Evolutionary conservation across 2,888 invertebrate genomes (phyloP).

Genomic region (Reticulitermes lucifugus): DNA sequence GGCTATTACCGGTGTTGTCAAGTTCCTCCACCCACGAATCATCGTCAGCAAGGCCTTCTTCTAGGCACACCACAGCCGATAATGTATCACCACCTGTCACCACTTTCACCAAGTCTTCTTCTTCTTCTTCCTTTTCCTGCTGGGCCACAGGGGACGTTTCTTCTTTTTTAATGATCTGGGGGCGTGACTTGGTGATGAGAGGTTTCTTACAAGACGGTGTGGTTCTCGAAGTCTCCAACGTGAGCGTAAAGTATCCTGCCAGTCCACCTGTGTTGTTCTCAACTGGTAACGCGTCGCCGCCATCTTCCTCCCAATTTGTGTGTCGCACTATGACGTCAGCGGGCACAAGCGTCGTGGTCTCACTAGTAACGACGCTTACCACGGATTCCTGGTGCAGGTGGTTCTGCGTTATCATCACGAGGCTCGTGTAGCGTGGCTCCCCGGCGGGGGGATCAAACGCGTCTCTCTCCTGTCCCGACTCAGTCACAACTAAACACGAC

Average conservation of each 20-base stretch:
- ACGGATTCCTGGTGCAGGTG: conserved; percentile 64
- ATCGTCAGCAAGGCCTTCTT: conserved; percentile 89
- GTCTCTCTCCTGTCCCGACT: conserved; percentile 2
- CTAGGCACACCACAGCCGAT: conserved; percentile 79
- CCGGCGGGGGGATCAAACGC: conserved; percentile 41
- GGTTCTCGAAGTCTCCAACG: conserved; percentile 60
- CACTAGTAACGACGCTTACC: conserved; percentile 81
- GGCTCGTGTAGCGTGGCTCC: conserved; percentile 79
- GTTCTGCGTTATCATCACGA: conserved; percentile 91
- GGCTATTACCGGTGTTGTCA: conserved; percentile 67
- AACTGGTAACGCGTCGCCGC: conserved; percentile 60
- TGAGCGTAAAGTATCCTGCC: conserved; percentile 64
- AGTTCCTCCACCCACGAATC: conserved; percentile 94
- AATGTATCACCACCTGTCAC: conserved; percentile 78
- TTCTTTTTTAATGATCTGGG: conserved; percentile 48
- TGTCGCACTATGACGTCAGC: conserved; percentile 73
- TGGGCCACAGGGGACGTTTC: conserved; percentile 47
- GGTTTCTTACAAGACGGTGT: conserved; percentile 49
- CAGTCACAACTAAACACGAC: conserved; percentile 31
- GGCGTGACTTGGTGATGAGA: conserved; percentile 52
- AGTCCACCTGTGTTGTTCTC: conserved; percentile 61
- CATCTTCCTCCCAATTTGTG: conserved; percentile 72
- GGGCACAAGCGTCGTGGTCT: conserved; percentile 78
- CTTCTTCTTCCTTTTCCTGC: conserved; percentile 59
- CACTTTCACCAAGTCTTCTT: conserved; percentile 71